phyloP scores from a whole-genome alignment of 2,888 invertebrate genomes.

The Parnassius apollo region DNA sequence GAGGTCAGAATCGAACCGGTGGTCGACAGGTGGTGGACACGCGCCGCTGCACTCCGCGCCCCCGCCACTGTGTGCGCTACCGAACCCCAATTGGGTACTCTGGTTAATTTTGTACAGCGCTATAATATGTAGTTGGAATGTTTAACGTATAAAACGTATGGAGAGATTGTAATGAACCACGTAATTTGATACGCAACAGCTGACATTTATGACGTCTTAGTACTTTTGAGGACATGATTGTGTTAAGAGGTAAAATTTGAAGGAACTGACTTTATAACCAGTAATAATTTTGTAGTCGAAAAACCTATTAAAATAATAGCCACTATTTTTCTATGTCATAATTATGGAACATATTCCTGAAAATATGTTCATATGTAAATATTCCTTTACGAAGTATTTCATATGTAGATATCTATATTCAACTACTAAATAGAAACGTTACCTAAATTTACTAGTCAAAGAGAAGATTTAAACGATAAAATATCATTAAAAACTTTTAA shows the following conservation, averaged over 20 bases:
- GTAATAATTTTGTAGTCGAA: no score
- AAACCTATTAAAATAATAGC: no score
- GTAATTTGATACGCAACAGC: slow-evolving; percentile 25
- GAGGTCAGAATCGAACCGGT: slow-evolving; percentile 52
- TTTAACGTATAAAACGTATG: slow-evolving; percentile 24
- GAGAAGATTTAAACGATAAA: no score
- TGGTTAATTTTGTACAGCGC: slow-evolving; percentile 23
- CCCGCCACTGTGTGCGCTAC: slow-evolving; percentile 49
- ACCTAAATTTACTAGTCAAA: no score
- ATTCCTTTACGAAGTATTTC: no score
- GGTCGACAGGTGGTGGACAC: slow-evolving; percentile 72
- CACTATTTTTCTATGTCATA: no score
- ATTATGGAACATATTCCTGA: no score
- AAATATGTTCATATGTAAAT: no score
- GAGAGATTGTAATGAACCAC: slow-evolving; percentile 24
- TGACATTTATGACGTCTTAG: slow-evolving; percentile 20
- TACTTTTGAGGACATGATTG: slow-evolving; percentile 10
- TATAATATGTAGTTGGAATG: slow-evolving; percentile 12
- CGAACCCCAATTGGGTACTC: slow-evolving; percentile 34
- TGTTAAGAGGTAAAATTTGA: neutral
- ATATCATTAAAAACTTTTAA: no score
- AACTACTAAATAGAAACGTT: no score
- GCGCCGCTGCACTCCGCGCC: slow-evolving; percentile 52
- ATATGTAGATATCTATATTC: no score
- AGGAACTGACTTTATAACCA: neutral